phyloP scores from a whole-genome alignment of 2,888 invertebrate genomes.

The Meandrusa payeni region DNA sequence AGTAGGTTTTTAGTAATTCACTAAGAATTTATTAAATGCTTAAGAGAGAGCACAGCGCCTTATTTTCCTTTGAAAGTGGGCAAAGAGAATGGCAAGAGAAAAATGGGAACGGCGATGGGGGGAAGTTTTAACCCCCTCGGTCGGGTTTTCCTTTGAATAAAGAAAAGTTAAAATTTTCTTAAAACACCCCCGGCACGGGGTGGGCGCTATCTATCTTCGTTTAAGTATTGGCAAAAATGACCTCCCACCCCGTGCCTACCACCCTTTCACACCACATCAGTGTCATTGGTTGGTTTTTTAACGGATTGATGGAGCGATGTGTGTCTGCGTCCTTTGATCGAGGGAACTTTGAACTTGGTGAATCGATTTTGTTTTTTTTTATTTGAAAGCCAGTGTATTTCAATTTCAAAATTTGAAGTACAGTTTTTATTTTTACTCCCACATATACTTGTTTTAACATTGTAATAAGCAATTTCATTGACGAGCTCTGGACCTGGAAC shows the following conservation, averaged over 20 bases:
- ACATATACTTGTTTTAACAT: no score
- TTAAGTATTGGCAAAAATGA: constrained; percentile 79
- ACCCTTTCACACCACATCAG: constrained; percentile 51
- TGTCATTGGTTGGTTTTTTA: constrained; percentile 67
- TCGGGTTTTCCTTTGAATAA: constrained; percentile 62
- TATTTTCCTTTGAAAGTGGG: constrained; percentile 73
- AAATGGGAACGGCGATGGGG: constrained; percentile 52
- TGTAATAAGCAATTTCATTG: no score
- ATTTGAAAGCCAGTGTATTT: no score
- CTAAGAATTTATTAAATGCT: constrained; percentile 75
- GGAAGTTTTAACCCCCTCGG: constrained; percentile 33
- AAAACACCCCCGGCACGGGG: constrained; percentile 56
- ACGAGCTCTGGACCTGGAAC: no score
- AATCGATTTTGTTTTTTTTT: no score
- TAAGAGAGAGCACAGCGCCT: constrained; percentile 59
- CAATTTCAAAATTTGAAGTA: no score
- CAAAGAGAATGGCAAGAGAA: constrained; percentile 76
- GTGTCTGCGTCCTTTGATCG: no score
- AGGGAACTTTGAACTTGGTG: no score
- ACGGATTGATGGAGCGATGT: constrained; percentile 39
- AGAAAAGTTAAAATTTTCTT: constrained; percentile 81
- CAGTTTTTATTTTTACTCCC: no score
- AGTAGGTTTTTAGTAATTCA: constrained; percentile 22
- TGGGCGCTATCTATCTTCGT: constrained; percentile 73
- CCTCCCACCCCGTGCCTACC: constrained; percentile 47